Conservation (phyloP, 2,888 invertebrate genomes). For the Scaptomyza caliginosa region DNA sequence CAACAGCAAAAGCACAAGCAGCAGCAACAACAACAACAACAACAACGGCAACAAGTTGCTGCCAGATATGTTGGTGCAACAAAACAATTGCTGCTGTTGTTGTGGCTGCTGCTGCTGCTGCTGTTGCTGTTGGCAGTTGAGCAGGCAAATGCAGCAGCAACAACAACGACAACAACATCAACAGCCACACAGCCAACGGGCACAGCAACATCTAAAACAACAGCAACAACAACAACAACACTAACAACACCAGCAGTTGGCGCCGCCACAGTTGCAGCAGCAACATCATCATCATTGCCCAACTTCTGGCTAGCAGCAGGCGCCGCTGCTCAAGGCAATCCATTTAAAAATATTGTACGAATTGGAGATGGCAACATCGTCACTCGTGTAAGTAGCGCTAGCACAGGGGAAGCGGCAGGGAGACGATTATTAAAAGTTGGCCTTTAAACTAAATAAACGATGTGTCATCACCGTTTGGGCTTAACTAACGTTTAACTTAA, state of each 20-base stretch:
- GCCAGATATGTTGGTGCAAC: slow-evolving; percentile 36
- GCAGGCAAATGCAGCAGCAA: slow-evolving; percentile 53
- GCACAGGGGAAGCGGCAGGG: neutral
- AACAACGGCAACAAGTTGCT: slow-evolving; percentile 62
- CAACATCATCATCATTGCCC: slow-evolving; percentile 23
- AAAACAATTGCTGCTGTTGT: slow-evolving; percentile 36
- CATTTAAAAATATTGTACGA: slow-evolving; percentile 77
- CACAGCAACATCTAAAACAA: slow-evolving; percentile 24
- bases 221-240: slow-evolving; percentile 30
- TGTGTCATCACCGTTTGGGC: slow-evolving; percentile 18
- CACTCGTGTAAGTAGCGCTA: slow-evolving; percentile 74
- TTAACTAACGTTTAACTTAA: too few species aligned
- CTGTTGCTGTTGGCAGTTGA: slow-evolving; percentile 60
- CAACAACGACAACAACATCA: slow-evolving; percentile 46
- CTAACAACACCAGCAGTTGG: slow-evolving; percentile 32
- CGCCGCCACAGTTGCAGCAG: slow-evolving; percentile 3
- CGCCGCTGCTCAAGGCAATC: slow-evolving; percentile 45
- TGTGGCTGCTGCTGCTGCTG: slow-evolving; percentile 52
- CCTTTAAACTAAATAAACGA: slow-evolving; percentile 5
- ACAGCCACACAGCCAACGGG: slow-evolving; percentile 36
- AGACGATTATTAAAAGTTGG: too few species aligned
- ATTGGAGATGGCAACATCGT: slow-evolving; percentile 83
- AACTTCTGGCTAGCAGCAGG: slow-evolving; percentile 20
- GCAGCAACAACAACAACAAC: slow-evolving; percentile 51
- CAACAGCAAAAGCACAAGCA: slow-evolving; percentile 36